Evolutionary conservation across 2,797 vertebrate genomes (phyloP), one percentile per base, ranked within the genome.

Genomic region (Hydrolagus colliei): DNA sequence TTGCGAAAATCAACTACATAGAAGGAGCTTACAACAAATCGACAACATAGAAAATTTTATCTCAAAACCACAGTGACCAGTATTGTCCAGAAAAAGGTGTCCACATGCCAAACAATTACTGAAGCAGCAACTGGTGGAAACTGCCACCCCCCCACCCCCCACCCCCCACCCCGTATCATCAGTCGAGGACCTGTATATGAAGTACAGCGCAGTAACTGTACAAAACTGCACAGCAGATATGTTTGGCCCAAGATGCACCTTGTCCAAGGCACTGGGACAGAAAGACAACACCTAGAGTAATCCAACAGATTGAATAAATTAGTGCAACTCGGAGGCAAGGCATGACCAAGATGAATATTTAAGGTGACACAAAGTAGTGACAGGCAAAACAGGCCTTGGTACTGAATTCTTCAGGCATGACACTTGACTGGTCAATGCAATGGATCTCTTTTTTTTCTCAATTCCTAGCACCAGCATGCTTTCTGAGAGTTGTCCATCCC

Each of bases 391-490:
- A 84, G 79, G 79, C 71, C 65, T 84, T 79, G 41, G 41, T 52
- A 52, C 41, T 52, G 77, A 63, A 79, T 63, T 62, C 59, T 80
- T 84, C 27, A 71, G 32, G 79, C 65, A 71, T 52, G 65, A 84
- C 35, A 68, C 79, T 52, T 41, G 65, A 84, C 65, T 18, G 18
- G 27, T 52, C 27, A 84, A 84, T 52, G 41, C 3, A 52, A 86
- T 92, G 65, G 72, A 74, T 32, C 62, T 35, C 73, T 59, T 41
- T 27, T 14, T 63, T 73, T 14, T 27, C 73, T 61, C 22, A 16
- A 9, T 14, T 88, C 85, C 86, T 95, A 98, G 93, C 97, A 98
- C 91, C 93, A 92, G 89, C 97, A 98, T 87, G 88, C 87, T 91
- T 93, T 96, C 2, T 91, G 93, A 89, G 90, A 86, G 86, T 95